Percentiles rank a stretch among this genome's conserved stretches.
Conservation (phyloP, 2,113 vertebrate species). For the Colinus virginianus region DNA sequence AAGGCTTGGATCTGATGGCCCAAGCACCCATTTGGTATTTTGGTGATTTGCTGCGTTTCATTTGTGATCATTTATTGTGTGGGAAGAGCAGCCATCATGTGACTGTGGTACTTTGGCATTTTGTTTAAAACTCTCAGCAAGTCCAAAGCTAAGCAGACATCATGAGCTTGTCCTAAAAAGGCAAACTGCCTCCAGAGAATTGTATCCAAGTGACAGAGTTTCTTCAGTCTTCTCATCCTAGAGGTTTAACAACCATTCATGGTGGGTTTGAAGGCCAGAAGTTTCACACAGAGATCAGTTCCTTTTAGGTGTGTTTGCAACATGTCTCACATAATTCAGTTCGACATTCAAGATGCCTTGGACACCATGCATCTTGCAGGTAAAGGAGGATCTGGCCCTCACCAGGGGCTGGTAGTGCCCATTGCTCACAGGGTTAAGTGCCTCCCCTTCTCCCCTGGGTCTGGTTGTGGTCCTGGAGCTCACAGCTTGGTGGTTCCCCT, state of each 20-base stretch:
- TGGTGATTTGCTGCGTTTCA: not conserved
- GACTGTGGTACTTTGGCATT: not conserved
- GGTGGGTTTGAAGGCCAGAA: not conserved
- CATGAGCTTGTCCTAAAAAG: not conserved
- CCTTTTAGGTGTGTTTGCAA: not conserved
- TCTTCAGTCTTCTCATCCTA: not conserved
- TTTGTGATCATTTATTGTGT: not conserved
- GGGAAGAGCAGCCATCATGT: not conserved
- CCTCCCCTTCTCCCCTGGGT: not conserved
- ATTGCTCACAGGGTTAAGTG: not conserved
- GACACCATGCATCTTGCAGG: not conserved
- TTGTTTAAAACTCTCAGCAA: not conserved
- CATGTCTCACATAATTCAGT: not conserved
- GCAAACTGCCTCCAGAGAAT: not conserved
- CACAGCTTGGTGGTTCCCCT: accelerated
- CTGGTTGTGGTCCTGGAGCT: not conserved
- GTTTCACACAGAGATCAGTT: not conserved
- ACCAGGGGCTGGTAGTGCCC: not conserved
- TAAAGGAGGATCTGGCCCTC: not conserved
- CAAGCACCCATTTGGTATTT: not conserved
- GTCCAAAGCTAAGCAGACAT: not conserved
- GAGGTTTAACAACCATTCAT: not conserved
- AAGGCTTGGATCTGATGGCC: not conserved
- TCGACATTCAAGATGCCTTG: not conserved
- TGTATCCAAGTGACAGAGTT: not conserved